Evolutionary conservation across 2,888 invertebrate genomes (phyloP), one percentile per base, ranked within the genome.

Genomic region (Catocala sponsa): DNA sequence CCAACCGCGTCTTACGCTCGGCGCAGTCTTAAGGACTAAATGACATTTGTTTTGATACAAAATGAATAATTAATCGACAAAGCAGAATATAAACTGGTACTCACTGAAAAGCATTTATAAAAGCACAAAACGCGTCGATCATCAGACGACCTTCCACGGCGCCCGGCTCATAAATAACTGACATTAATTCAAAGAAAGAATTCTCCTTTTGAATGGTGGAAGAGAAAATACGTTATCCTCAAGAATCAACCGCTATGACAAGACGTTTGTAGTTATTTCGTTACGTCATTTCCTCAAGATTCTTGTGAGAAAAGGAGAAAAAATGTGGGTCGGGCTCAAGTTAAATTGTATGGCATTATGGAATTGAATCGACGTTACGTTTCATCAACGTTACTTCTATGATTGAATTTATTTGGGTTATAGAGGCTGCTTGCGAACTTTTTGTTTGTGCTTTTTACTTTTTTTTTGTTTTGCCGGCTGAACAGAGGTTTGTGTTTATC

Each of bases 301-400:
- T 68, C 67, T 66, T 51, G 58, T 49, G 49, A 55, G 54, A 52
- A 51, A 55, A 60, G 47, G 13, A 53, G 60, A 59, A 78, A n/a
- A 58, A 63, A 77, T 59, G 48, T 63, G 48, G 60, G 68, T 65
- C 63, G 51, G 47, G 60, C 43, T 57, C 44, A 35, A 63, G 51
- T 72, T 61, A 75, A 75, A 72, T 75, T 63, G 72, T 63, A 44
- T 60, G 76, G 66, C 35, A 75, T 78, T 72, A 69, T 63, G 72
- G 66, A 75, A 75, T 75, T 63, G 75, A 72, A 78, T 72, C 53
- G 70, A 72, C 61, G 69, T 72, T 47, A 61, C 72, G 59, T 78
- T 69, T 67, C 76, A 75, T 69, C 62, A 63, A 63, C 15, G 59
- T 67, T 74, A 65, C 57, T 65, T 63, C 59, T 70, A 59, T 67